These are phyloP conservation scores for Coleophora deauratella DNA, from an alignment of 2,888 invertebrate genomes.

Conservation along the genomic window DNA sequence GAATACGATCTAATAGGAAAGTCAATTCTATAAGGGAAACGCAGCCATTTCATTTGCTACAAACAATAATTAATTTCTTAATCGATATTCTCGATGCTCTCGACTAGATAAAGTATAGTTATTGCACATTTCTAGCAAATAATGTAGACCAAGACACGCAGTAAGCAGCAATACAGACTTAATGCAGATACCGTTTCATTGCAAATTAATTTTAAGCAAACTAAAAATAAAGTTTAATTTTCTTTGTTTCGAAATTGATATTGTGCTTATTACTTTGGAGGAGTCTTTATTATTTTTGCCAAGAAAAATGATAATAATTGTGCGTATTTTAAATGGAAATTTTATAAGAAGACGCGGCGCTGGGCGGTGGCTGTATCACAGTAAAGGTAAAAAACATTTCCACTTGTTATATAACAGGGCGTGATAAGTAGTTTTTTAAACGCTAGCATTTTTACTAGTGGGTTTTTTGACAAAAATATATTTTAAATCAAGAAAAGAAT, in stretches of 20 bases:
- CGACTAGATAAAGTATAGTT: constrained; percentile 26
- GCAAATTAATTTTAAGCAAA: constrained; percentile 22
- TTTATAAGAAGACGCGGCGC: constrained; percentile 56
- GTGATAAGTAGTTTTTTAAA: no score
- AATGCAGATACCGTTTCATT: constrained; percentile 14
- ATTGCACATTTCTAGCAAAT: constrained; percentile 51
- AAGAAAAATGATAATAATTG: constrained; percentile 70
- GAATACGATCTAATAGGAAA: no score
- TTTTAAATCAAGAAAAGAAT: no score
- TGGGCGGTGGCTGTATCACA: constrained; percentile 57
- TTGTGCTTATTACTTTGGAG: neutral
- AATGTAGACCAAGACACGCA: constrained; percentile 62
- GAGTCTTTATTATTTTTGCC: constrained; percentile 45
- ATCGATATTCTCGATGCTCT: constrained; percentile 12
- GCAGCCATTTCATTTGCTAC: no score
- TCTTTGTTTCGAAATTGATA: neutral
- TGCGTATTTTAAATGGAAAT: constrained; percentile 69
- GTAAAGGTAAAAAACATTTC: constrained; percentile 48
- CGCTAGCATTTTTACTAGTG: no score
- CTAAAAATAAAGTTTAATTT: constrained; percentile 26
- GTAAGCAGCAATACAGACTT: constrained; percentile 20
- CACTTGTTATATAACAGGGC: constrained; percentile 20
- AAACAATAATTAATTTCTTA: no score
- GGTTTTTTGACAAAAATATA: no score
- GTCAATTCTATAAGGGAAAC: no score